Evolutionary conservation across 2,888 invertebrate species (phyloP), one percentile per base, ranked within the genome.

Genomic region (Coecobrya sp.): DNA sequence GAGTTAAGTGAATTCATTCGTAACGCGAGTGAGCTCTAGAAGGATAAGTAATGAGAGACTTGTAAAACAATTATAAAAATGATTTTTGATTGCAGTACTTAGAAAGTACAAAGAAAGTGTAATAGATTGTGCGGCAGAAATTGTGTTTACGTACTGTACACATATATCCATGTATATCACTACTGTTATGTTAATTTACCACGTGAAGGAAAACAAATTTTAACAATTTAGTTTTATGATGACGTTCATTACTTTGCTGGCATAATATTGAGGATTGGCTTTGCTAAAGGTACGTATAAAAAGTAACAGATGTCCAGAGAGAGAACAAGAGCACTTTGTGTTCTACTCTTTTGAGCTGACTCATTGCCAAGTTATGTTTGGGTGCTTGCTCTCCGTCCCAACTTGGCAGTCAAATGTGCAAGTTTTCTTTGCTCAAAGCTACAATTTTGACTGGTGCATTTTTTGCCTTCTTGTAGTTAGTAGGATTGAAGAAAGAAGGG

Each of bases 41-140:
- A 25, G 11, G 22, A 49, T 25, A 49, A 76, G 25, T 76, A 76
- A 76, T 76, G 45, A 25, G 45, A 76, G 49, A 19, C 76, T 76
- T 76, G 76, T 76, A 76, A 76, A 76, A 76, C 76, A 76, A 76
- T 76, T 76, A 76, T 0, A 49, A 76, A 76, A 42, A 76, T 76
- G 76, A 49, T 49, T 76, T 76, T 49, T 76, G 76, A 76, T 76
- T 49, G 42, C 42, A 1, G 36, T 36, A 42, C 70, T 19, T 73
- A 42, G 3, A 42, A 73, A 42, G n/a, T 73, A 42, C 0, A 42
- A 73, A 42, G n/a, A 22, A 62, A 62, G 7, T 25, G 55, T 1
- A 55, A 62, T 62, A 62, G 8, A 22, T 25, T 13, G 10, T 22
- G 11, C 25, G n/a, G 62, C 19, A 62, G n/a, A 10, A 3, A n/a